Evolutionary conservation across 2,113 vertebrate species (phyloP).

Genomic region (Charina bottae): DNA sequence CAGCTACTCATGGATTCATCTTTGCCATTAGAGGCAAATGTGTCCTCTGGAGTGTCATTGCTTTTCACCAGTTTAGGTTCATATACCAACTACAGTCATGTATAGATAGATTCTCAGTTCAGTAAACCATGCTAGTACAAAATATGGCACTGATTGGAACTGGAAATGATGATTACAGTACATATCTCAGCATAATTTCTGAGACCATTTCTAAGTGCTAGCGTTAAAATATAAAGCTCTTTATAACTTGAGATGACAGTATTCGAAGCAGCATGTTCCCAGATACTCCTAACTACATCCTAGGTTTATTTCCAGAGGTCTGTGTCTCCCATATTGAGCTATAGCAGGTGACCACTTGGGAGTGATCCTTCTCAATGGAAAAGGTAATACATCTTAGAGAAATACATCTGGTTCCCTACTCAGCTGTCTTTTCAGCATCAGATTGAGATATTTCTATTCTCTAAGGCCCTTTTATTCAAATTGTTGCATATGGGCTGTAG

Average conservation of each 20-base stretch:
- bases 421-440: not conserved
- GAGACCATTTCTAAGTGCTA: not conserved
- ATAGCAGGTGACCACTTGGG: not conserved
- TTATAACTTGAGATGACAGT: not conserved
- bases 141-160: not conserved
- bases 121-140: not conserved
- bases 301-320: not conserved
- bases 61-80: not conserved
- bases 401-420: not conserved
- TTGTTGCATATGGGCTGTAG: not conserved
- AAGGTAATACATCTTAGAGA: not conserved
- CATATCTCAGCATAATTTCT: not conserved
- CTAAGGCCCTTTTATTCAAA: not conserved
- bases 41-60: not conserved
- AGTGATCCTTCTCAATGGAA: not conserved
- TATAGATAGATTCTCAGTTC: not conserved
- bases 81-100: not conserved
- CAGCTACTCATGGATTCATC: not conserved
- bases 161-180: not conserved
- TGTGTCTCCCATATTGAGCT: not conserved
- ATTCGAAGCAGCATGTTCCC: not conserved
- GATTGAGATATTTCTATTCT: not conserved
- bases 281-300: not conserved
- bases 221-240: not conserved
- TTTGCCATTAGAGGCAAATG: not conserved